These are phyloP conservation scores for Leptura quadrifasciata DNA, from an alignment of 2,888 invertebrate species.

Conservation along the genomic window DNA sequence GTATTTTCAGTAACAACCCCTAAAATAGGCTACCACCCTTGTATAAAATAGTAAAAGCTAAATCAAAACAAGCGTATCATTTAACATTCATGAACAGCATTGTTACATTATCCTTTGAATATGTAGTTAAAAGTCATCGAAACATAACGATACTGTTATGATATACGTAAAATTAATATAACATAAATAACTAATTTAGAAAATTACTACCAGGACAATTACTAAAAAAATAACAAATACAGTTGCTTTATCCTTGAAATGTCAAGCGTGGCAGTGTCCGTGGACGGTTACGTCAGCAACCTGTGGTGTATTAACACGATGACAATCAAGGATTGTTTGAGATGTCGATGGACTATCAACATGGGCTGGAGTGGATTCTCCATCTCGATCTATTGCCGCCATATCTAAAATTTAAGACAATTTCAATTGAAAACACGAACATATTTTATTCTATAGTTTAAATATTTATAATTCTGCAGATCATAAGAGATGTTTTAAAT, in stretches of 20 bases:
- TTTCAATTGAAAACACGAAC: not conserved
- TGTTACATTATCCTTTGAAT: too few species aligned
- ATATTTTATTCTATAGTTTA: too few species aligned
- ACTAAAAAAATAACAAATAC: not conserved
- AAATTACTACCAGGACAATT: not conserved
- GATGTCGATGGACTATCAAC: conserved; percentile 51
- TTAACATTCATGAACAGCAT: too few species aligned
- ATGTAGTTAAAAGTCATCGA: too few species aligned
- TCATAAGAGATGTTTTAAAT: too few species aligned
- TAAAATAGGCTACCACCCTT: too few species aligned
- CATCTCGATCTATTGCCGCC: conserved; percentile 55
- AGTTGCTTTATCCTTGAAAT: not conserved
- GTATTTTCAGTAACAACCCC: too few species aligned
- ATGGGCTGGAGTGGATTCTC: conserved; percentile 65
- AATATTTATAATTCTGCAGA: too few species aligned
- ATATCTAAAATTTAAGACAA: conserved; percentile 14
- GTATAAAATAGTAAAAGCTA: too few species aligned
- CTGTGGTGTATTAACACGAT: conserved; percentile 32
- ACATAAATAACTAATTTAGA: not conserved
- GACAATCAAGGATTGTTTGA: conserved; percentile 44
- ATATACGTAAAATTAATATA: not conserved
- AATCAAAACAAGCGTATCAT: too few species aligned
- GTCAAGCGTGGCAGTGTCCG: conserved; percentile 45
- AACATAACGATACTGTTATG: too few species aligned
- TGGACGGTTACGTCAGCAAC: conserved; percentile 51